phyloP scores from a whole-genome alignment of 2,888 invertebrate genomes.

The Polymixis lichenea region DNA sequence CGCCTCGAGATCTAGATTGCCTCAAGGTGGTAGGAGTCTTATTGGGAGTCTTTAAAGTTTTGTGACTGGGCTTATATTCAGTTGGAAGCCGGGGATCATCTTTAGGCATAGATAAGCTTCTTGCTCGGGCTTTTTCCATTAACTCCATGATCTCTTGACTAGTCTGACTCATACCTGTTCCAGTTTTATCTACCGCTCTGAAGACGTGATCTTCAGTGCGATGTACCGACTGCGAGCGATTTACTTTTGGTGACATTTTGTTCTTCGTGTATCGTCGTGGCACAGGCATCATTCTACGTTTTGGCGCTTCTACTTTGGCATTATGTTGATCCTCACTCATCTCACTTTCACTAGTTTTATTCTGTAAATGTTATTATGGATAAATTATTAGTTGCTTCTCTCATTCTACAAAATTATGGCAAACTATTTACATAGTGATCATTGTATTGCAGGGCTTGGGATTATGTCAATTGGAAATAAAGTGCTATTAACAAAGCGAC shows the following conservation, averaged over 20 bases:
- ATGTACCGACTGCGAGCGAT: slow-evolving; percentile 91
- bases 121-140: slow-evolving; percentile 87
- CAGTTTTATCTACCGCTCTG: slow-evolving; percentile 80
- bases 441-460: slow-evolving; percentile 66
- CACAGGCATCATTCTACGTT: slow-evolving; percentile 84
- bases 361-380: slow-evolving; percentile 88
- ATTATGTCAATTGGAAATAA: slow-evolving; percentile 81
- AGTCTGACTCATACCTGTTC: slow-evolving; percentile 86
- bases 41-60: slow-evolving; percentile 90
- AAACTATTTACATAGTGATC: slow-evolving; percentile 75
- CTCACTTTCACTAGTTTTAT: slow-evolving; percentile 90
- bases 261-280: slow-evolving; percentile 86
- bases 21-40: slow-evolving; percentile 84
- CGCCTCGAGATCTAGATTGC: slow-evolving; percentile 81
- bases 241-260: slow-evolving; percentile 83
- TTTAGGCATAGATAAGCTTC: slow-evolving; percentile 89
- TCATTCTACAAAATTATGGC: slow-evolving; percentile 71
- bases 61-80: slow-evolving; percentile 81
- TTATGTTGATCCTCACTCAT: slow-evolving; percentile 89
- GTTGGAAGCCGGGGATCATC: slow-evolving; percentile 84
- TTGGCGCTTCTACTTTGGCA: slow-evolving; percentile 72
- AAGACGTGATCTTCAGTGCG: slow-evolving; percentile 84
- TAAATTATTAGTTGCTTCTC: slow-evolving; percentile 81
- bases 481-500: slow-evolving; percentile 86
- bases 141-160: slow-evolving; percentile 87